Percentiles rank a stretch among this genome's conserved stretches.
Evolutionary conservation across 1,140 invertebrate species (phyloP).

Genomic region (Drosophila nasuta): DNA sequence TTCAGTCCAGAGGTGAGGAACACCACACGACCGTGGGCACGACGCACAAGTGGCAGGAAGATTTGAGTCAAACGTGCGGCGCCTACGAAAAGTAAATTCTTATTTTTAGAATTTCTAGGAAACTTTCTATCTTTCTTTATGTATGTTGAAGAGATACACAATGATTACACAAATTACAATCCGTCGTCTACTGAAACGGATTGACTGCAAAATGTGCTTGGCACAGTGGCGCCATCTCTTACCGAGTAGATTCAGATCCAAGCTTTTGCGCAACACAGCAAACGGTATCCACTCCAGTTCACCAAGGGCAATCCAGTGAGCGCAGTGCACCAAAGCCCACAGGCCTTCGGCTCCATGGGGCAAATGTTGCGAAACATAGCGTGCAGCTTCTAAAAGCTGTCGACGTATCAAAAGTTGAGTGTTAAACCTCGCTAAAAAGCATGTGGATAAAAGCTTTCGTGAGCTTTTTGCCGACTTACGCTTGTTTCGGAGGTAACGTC

Average conservation of each 20-base stretch:
- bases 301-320: slow-evolving; percentile 93
- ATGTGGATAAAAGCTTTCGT: slow-evolving; percentile 32
- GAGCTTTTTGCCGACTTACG: slow-evolving; percentile 76
- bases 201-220: not conserved
- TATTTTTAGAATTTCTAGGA: not conserved
- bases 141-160: not conserved
- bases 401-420: not conserved
- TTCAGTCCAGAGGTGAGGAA: slow-evolving; percentile 90
- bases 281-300: slow-evolving; percentile 95
- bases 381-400: slow-evolving; percentile 89
- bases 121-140: not conserved
- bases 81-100: slow-evolving; percentile 78
- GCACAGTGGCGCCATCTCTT: slow-evolving; percentile 42
- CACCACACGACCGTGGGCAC: slow-evolving; percentile 90
- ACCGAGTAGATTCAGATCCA: slow-evolving; percentile 92
- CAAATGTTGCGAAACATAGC: slow-evolving; percentile 91
- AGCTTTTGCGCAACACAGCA: slow-evolving; percentile 89
- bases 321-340: slow-evolving; percentile 96
- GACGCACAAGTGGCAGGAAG: slow-evolving; percentile 92
- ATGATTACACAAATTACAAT: not conserved
- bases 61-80: slow-evolving; percentile 91
- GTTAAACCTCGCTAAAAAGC: slow-evolving; percentile 35
- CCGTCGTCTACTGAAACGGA: not conserved
- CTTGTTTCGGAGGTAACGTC: slow-evolving; percentile 91
- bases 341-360: slow-evolving; percentile 91